Percentiles rank a stretch among this genome's conserved stretches.
phyloP scores from a whole-genome alignment of 2,113 vertebrate genomes.

The Mus musculus region GRCm39 chr17:12828501-12829000 shows the following conservation, averaged over 20 bases:
- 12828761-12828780: neutral
- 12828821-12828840: neutral
- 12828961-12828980: constrained; percentile 72
- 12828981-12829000: neutral
- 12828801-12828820: rapidly evolving
- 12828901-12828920: constrained; percentile 88
- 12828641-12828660: neutral
- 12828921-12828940: constrained; percentile 88
- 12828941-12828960: constrained; percentile 91
- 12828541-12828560: neutral
- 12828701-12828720: neutral
- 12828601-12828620: rapidly evolving
- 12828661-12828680: neutral
- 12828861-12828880: constrained; percentile 79
- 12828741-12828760: neutral
- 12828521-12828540: neutral
- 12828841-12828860: constrained; percentile 75
- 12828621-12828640: rapidly evolving
- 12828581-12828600: too few species aligned
- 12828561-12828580: rapidly evolving
- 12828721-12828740: neutral
- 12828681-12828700: neutral
- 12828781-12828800: rapidly evolving
- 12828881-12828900: constrained; percentile 84
- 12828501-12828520: neutral